Evolutionary conservation across 2,888 invertebrate species (phyloP), one percentile per base, ranked within the genome.

Genomic region (Meiosimyza platycephala): DNA sequence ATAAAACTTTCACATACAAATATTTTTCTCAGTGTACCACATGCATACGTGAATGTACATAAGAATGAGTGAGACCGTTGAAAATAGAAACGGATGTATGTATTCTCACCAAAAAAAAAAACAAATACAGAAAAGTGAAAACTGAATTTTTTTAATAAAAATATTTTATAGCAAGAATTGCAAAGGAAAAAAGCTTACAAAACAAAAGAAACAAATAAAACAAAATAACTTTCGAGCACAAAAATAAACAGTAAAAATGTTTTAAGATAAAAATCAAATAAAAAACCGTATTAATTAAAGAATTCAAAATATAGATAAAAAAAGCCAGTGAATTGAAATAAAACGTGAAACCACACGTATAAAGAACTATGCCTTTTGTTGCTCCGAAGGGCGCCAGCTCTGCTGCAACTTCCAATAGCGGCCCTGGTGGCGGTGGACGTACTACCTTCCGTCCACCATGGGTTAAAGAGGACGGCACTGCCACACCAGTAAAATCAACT

Each of bases 361-460:
- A 70, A 62, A 65, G 16, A 74, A 74, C 66, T 75, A 87, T 87
- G 87, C 86, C 87, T 72, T 85, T 86, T 74, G 85, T 85, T 74
- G 82, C 85, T 70, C 82, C 85, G 65, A 84, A 83, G 76, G 80
- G 80, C 76, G 69, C 73, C 67, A 63, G 55, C 64, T 75, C 80
- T 16, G 77, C 79, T 18, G 79, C 84, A 51, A 75, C 71, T 67
- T 76, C 82, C 50, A 80, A 78, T n/a, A 79, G 81, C 67, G 79
- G 79, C 71, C 73, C 77, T 13, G 81, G 80, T n/a, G 80, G 79
- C 76, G 79, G 80, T 72, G 90, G 89, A 82, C 89, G 92, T 74
- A 90, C 91, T 73, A 90, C 91, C 71, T 92, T 91, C 84, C 89
- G 92, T 72, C 92, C 92, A 60, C 92, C 93, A 72, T 93, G 92